A percentile compares a stretch with the other conserved stretches of the same genome.
These are phyloP conservation scores for Beris morrisii DNA, from an alignment of 2,888 invertebrate genomes.

Conservation along the genomic window DNA sequence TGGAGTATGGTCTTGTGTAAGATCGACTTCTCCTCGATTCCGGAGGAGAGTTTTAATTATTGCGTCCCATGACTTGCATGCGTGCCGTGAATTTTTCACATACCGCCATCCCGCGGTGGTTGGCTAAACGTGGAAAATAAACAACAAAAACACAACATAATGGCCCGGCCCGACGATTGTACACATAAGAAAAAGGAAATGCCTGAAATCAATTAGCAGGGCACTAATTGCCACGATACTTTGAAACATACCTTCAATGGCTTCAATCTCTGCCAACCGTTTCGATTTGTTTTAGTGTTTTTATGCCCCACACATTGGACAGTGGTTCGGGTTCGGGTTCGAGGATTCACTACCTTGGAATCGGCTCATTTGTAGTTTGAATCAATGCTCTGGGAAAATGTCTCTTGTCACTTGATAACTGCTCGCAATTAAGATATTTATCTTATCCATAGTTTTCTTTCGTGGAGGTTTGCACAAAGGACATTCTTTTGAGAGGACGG, in stretches of 20 bases:
- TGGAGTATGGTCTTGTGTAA: too few species aligned
- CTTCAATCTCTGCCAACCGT: constrained; percentile 19
- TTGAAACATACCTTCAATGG: constrained; percentile 49
- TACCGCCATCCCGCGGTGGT: constrained; percentile 24
- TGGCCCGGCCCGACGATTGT: constrained; percentile 25
- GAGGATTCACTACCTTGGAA: constrained; percentile 13
- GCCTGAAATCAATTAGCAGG: constrained; percentile 57
- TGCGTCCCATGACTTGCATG: constrained; percentile 36
- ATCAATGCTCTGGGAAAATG: constrained; percentile 26
- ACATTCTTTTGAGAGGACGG: too few species aligned
- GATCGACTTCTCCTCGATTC: background rate
- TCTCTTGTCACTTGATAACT: constrained; percentile 21
- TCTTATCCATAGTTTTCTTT: too few species aligned
- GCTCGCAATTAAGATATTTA: too few species aligned
- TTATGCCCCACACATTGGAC: background rate
- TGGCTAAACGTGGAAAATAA: constrained; percentile 25
- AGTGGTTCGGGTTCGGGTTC: constrained; percentile 2
- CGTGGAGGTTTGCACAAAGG: too few species aligned
- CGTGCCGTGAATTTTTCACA: constrained; percentile 36
- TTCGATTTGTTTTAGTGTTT: background rate
- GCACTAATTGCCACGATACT: constrained; percentile 56
- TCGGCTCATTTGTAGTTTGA: constrained; percentile 7
- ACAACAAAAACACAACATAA: constrained; percentile 5
- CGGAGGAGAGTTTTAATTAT: constrained; percentile 36
- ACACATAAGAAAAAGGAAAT: constrained; percentile 49